phyloP scores from a whole-genome alignment of 2,113 vertebrate species.

The Siphamia tubifer region DNA sequence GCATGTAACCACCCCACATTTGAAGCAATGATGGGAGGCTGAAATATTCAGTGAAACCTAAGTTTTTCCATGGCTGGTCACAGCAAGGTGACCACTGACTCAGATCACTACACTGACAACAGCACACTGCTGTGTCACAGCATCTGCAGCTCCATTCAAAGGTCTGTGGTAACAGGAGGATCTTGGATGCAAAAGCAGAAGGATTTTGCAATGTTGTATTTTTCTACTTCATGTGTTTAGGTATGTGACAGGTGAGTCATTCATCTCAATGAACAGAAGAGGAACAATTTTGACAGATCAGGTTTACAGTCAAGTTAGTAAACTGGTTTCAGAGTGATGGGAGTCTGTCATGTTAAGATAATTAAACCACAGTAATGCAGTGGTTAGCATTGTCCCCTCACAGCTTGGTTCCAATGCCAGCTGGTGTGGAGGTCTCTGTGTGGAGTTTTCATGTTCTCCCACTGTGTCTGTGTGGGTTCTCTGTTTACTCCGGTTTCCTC shows the following conservation, averaged over 20 bases:
- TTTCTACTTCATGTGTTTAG: neutral
- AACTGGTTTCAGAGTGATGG: no score
- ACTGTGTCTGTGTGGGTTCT: no score
- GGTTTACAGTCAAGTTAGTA: no score
- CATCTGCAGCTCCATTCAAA: neutral
- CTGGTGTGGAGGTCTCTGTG: no score
- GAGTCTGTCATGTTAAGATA: no score
- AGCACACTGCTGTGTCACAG: conserved; percentile 12
- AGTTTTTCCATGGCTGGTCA: conserved; percentile 34
- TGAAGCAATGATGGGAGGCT: conserved; percentile 9
- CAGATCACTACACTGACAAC: conserved; percentile 31
- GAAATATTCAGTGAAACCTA: conserved; percentile 30
- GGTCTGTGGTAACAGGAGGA: neutral
- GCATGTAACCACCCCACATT: neutral
- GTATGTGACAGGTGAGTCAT: neutral
- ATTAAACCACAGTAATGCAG: no score
- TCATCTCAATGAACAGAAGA: neutral
- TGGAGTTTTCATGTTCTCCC: no score
- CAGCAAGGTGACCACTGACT: conserved; percentile 32
- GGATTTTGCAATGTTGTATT: neutral
- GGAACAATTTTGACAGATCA: neutral
- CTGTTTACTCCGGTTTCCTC: no score
- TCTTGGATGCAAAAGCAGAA: neutral
- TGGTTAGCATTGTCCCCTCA: no score
- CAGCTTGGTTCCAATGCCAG: no score